phyloP scores from a whole-genome alignment of 1,140 invertebrate genomes.

The Idris sp. region DNA sequence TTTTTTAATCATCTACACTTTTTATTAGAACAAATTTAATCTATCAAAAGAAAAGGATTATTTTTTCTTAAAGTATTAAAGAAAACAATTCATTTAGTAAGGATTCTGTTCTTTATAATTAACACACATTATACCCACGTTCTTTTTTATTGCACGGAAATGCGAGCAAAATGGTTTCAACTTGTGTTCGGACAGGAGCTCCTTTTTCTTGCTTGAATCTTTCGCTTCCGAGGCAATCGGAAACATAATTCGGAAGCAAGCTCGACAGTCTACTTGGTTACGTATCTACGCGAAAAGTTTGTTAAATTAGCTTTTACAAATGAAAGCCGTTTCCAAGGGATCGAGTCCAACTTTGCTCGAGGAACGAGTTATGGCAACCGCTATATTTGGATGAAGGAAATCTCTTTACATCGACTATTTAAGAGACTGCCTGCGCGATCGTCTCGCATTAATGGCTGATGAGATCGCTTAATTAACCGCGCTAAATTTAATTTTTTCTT shows the following conservation, averaged over 20 bases:
- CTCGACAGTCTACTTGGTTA: slow-evolving; percentile 43
- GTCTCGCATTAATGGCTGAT: slow-evolving; percentile 11
- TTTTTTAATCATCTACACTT: too few relatives aligned
- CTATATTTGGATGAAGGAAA: slow-evolving; percentile 64
- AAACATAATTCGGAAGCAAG: slow-evolving; percentile 60
- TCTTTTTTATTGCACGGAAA: too few relatives aligned
- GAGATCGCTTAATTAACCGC: slow-evolving; percentile 46
- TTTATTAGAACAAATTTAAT: too few relatives aligned
- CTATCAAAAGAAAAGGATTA: too few relatives aligned
- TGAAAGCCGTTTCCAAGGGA: slow-evolving; percentile 67
- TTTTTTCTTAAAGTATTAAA: too few relatives aligned
- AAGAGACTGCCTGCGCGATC: slow-evolving; percentile 24
- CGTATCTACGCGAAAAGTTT: slow-evolving; percentile 71
- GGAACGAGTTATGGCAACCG: slow-evolving; percentile 45
- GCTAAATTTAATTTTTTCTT: slow-evolving; percentile 8
- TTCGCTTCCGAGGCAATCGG: slow-evolving; percentile 58
- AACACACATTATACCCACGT: too few relatives aligned
- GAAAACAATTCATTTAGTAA: too few relatives aligned
- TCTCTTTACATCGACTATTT: slow-evolving; percentile 64
- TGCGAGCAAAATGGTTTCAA: too few relatives aligned
- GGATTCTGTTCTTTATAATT: too few relatives aligned
- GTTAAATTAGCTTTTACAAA: slow-evolving; percentile 76
- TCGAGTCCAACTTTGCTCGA: slow-evolving; percentile 60
- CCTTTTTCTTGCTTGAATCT: slow-evolving; percentile 44
- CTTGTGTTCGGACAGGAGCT: slow-evolving; percentile 12